Percentiles rank a stretch among this genome's conserved stretches.
Evolutionary conservation across 2,113 vertebrate genomes (phyloP).

Genomic region (Perognathus longimembris): DNA sequence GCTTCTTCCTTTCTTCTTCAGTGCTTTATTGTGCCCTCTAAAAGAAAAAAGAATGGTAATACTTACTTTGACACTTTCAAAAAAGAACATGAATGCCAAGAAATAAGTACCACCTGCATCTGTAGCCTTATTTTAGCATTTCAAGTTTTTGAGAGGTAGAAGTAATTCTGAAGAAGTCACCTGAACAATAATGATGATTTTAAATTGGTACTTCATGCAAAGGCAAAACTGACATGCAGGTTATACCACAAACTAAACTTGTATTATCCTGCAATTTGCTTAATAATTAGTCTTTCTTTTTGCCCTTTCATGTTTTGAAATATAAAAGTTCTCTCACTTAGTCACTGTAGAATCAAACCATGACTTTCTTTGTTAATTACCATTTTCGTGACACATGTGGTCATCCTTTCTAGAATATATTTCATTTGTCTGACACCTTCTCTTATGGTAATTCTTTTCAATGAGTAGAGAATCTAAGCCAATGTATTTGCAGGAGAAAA

Average conservation of each 20-base stretch:
- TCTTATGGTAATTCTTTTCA: conserved; percentile 41
- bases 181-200: conserved; percentile 59
- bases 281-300: conserved; percentile 69
- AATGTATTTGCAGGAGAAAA: neutral
- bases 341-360: conserved; percentile 57
- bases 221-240: conserved; percentile 17
- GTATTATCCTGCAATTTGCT: conserved; percentile 50
- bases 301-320: conserved; percentile 60
- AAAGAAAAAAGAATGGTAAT: conserved; percentile 20
- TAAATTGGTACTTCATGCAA: conserved; percentile 35
- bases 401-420: conserved; percentile 2
- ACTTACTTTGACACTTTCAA: conserved; percentile 62
- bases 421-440: neutral
- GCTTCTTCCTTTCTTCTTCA: neutral
- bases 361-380: conserved; percentile 62
- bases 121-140: conserved; percentile 42
- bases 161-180: conserved; percentile 23
- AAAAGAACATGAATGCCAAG: conserved; percentile 50
- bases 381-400: conserved; percentile 65
- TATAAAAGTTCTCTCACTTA: conserved; percentile 44
- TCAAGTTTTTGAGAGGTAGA: conserved; percentile 41
- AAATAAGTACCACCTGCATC: conserved; percentile 58
- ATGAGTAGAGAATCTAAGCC: neutral
- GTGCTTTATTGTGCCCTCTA: conserved; percentile 40
- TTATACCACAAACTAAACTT: conserved; percentile 52